These are phyloP conservation scores for Lasioglossum zephyrum DNA, from an alignment of 2,888 invertebrate species.

Conservation along the genomic window DNA sequence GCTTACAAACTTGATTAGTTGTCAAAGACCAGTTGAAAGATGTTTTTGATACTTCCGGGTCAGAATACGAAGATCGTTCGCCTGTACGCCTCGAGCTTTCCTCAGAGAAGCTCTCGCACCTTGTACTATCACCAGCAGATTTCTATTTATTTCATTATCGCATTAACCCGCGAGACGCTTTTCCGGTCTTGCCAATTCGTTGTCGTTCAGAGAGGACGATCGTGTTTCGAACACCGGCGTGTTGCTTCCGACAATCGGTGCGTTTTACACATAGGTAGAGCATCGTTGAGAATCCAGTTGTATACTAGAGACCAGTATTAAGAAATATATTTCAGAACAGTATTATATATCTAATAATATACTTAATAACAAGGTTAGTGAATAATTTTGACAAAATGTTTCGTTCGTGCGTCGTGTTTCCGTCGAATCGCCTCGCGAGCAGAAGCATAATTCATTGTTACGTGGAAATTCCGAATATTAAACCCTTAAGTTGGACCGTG, in stretches of 20 bases:
- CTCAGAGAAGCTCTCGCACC: background rate
- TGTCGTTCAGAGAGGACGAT: conserved; percentile 37
- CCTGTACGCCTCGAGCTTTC: conserved; percentile 31
- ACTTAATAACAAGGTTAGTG: conserved; percentile 57
- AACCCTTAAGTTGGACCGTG: background rate
- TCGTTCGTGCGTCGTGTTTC: conserved; percentile 12
- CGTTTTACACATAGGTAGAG: conserved; percentile 27
- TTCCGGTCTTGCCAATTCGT: conserved; percentile 55
- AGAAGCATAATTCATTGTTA: background rate
- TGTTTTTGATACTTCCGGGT: background rate
- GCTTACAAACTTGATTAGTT: background rate
- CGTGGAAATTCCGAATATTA: too few species aligned
- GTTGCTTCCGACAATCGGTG: conserved; percentile 37
- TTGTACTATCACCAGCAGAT: conserved; percentile 14
- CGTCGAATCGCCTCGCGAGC: conserved; percentile 23
- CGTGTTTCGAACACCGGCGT: conserved; percentile 20
- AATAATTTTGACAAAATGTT: conserved; percentile 37
- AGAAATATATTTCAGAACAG: conserved; percentile 79
- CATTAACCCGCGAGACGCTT: conserved; percentile 43
- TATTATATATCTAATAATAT: conserved; percentile 76
- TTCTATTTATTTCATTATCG: conserved; percentile 72
- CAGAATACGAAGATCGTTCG: background rate
- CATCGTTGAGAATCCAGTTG: conserved; percentile 52
- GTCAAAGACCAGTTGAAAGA: background rate
- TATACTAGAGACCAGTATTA: conserved; percentile 82